Base-by-base conservation (phyloP, 2,797 vertebrate species). In the Mus spretus region DNA sequence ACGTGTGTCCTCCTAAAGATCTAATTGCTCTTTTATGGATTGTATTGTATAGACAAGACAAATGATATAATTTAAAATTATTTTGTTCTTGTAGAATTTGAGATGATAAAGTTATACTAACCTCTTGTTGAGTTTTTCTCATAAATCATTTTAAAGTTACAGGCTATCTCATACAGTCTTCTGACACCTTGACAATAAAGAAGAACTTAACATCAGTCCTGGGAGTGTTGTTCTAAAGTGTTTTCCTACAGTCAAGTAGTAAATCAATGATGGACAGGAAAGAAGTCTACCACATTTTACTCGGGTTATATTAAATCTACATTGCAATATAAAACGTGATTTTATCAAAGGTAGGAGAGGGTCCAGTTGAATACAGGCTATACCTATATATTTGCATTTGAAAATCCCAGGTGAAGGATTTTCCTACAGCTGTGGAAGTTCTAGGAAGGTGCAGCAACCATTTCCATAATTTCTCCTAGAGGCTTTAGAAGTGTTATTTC, bases 201-300 rank as follows among this genome's bases (percentile, higher is more conserved):
- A 97, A 97, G 97, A 97, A 97, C 90, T 97, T 97, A 86, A 93
- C 96, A 94, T 97, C 67, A 93, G 67, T 98, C 96, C 96, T 98
- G 47, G 1, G 44, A 96, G 86, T 95, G 91, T 97, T 98, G 87
- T 98, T 98, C 96, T 97, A 98, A 98, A 98, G 79, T 95, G 93
- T 98, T 97, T 98, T 88, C 93, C 87, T 95, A 92, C 93, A 97
- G 93, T 97, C 98, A 97, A 97, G 96, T 97, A 98, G 96, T 98
- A 98, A 98, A 98, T 98, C 98, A 98, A 93, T 97, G 98, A 98
- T 97, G 97, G 98, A 98, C 98, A 98, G 89, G 61, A 97, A 98
- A 98, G 95, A 98, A 98, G 97, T 95, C 95, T 97, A 89, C 72
- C 93, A 96, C 91, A 97, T 98, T 97, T 97, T 98, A 90, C 97